phyloP scores from a whole-genome alignment of 1,140 invertebrate genomes.

The Calephelis nemesis region DNA sequence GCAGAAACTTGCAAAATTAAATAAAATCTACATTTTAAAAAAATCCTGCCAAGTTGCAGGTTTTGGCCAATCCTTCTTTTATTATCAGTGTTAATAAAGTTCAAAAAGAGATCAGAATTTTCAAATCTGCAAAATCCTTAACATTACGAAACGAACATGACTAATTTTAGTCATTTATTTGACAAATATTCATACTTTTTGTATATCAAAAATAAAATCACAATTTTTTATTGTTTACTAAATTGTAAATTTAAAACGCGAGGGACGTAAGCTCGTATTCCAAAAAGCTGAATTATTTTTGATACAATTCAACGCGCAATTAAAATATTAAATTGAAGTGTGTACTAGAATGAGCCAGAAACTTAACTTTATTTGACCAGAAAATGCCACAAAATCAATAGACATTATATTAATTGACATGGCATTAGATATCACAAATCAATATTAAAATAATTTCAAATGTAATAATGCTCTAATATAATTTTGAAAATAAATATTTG shows the following conservation, averaged over 20 bases:
- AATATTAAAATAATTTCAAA: constrained; percentile 47
- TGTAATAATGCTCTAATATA: constrained; percentile 28
- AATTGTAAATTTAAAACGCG: constrained; percentile 43
- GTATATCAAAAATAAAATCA: constrained; percentile 13
- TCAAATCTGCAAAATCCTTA: constrained; percentile 12
- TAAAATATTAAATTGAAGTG: constrained; percentile 56
- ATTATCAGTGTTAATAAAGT: constrained; percentile 55
- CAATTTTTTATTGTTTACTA: constrained; percentile 3
- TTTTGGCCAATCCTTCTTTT: constrained; percentile 51
- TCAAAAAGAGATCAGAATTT: constrained; percentile 66
- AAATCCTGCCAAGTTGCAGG: constrained; percentile 27
- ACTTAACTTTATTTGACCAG: constrained; percentile 63
- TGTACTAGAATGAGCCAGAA: constrained; percentile 62
- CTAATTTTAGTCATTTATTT: constrained; percentile 4
- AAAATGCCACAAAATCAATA: constrained; percentile 67
- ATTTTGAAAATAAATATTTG: constrained; percentile 27
- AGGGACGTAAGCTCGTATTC: constrained; percentile 53
- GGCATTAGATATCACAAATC: constrained; percentile 68
- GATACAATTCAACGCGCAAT: constrained; percentile 18
- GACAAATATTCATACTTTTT: constrained; percentile 11
- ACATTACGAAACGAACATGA: constrained; percentile 1
- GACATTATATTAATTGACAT: constrained; percentile 74
- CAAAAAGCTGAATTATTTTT: constrained; percentile 28
- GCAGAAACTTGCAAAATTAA: constrained; percentile 38
- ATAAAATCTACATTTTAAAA: constrained; percentile 27